Conservation (phyloP, 1,140 invertebrate genomes). For the Apis florea region DNA sequence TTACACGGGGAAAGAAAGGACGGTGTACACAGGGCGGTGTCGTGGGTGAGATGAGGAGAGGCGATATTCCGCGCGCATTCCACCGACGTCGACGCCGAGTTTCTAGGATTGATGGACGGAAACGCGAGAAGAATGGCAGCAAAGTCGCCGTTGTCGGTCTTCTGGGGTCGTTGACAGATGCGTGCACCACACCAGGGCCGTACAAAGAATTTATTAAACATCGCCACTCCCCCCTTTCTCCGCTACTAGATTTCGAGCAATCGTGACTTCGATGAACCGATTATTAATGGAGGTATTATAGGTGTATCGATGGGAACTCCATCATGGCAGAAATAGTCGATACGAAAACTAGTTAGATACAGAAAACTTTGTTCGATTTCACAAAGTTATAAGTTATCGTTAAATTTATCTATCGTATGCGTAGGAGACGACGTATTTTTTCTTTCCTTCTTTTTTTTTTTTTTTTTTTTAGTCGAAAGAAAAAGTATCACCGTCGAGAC, state of each 20-base stretch:
- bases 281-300: too few species aligned
- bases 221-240: background rate
- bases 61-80: conserved; percentile 48
- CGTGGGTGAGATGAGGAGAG: conserved; percentile 40
- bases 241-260: background rate
- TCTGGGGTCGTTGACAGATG: conserved; percentile 50
- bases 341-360: too few species aligned
- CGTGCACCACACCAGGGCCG: conserved; percentile 30
- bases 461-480: background rate
- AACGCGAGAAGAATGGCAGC: conserved; percentile 57
- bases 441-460: too few species aligned
- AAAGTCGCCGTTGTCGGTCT: conserved; percentile 41
- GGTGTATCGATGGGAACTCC: too few species aligned
- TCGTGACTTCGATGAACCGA: background rate
- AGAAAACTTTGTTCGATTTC: too few species aligned
- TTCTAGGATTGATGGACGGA: conserved; percentile 57
- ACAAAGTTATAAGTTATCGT: too few species aligned
- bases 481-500: background rate
- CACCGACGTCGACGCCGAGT: conserved; percentile 31
- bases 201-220: conserved; percentile 12
- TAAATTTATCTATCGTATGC: too few species aligned
- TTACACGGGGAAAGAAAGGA: conserved; percentile 23
- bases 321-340: too few species aligned
- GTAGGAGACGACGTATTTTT: background rate
- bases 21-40: background rate